phyloP scores from a whole-genome alignment of 2,797 vertebrate species.

The Pelochelys cantorii region DNA sequence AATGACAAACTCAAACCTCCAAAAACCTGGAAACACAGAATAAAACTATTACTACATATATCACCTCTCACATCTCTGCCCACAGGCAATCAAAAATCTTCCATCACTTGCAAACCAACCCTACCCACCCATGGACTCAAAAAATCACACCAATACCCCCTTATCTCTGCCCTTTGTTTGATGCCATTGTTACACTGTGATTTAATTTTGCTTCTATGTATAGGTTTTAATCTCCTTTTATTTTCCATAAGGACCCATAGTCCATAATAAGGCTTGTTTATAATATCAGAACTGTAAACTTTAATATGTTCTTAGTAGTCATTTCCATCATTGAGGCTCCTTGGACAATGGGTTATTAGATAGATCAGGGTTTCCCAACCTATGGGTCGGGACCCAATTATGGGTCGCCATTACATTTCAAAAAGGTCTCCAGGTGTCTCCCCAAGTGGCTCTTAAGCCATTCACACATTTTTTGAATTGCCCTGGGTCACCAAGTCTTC shows the following conservation, averaged over 20 bases:
- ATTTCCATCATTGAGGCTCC: accelerated
- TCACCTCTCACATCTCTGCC: background rate
- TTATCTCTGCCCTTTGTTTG: background rate
- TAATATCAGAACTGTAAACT: background rate
- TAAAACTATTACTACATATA: background rate
- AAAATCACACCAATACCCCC: accelerated
- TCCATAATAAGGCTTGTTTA: background rate
- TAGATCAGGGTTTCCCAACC: background rate
- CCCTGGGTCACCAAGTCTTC: no score
- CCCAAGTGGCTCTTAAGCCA: no score
- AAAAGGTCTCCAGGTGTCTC: no score
- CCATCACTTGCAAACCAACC: background rate
- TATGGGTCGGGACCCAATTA: no score
- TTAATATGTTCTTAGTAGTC: background rate
- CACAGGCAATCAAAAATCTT: background rate
- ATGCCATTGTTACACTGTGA: background rate
- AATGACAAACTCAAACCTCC: background rate
- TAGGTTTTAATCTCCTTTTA: background rate
- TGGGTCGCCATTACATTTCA: no score
- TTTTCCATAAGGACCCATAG: background rate
- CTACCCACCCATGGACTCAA: background rate
- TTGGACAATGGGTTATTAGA: background rate
- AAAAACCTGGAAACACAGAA: background rate
- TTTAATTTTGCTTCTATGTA: background rate
- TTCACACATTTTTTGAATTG: no score